These are phyloP conservation scores for Sinonovacula constricta DNA, from an alignment of 1,140 invertebrate species.

Conservation along the genomic window DNA sequence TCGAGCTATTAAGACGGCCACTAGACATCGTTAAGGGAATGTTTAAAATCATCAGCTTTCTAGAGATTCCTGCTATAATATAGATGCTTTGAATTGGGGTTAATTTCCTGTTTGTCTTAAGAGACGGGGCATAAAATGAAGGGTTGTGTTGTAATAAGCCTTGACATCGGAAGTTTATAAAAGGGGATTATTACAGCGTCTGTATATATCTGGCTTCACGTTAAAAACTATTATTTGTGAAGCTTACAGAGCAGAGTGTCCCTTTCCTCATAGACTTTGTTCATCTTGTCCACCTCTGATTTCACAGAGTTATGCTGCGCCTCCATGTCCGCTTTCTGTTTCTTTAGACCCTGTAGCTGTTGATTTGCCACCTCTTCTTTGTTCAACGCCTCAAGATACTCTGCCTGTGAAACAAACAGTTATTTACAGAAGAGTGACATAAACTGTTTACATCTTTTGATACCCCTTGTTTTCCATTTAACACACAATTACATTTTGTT, in stretches of 20 bases:
- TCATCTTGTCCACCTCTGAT: slow-evolving; percentile 75
- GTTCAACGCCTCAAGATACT: slow-evolving; percentile 80
- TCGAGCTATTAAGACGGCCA: too few species aligned
- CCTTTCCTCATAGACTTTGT: slow-evolving; percentile 81
- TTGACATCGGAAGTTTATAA: too few species aligned
- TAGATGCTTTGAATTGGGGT: too few species aligned
- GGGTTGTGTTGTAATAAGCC: too few species aligned
- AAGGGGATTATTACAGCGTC: too few species aligned
- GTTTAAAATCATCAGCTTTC: too few species aligned
- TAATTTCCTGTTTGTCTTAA: too few species aligned
- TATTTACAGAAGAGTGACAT: not conserved
- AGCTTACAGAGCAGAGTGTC: slow-evolving; percentile 81
- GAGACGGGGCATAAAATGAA: too few species aligned
- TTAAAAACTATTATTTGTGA: too few species aligned
- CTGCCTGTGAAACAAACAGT: slow-evolving; percentile 69
- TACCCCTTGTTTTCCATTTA: not conserved
- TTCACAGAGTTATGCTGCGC: slow-evolving; percentile 78
- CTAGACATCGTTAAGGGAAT: too few species aligned
- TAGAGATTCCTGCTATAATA: too few species aligned
- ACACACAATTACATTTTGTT: not conserved
- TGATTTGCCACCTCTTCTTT: slow-evolving; percentile 78
- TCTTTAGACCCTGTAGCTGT: slow-evolving; percentile 74
- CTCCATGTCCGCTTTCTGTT: slow-evolving; percentile 77
- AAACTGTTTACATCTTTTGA: not conserved
- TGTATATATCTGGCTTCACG: too few species aligned